phyloP scores from a whole-genome alignment of 2,113 vertebrate genomes.

The Vireo altiloquus region DNA sequence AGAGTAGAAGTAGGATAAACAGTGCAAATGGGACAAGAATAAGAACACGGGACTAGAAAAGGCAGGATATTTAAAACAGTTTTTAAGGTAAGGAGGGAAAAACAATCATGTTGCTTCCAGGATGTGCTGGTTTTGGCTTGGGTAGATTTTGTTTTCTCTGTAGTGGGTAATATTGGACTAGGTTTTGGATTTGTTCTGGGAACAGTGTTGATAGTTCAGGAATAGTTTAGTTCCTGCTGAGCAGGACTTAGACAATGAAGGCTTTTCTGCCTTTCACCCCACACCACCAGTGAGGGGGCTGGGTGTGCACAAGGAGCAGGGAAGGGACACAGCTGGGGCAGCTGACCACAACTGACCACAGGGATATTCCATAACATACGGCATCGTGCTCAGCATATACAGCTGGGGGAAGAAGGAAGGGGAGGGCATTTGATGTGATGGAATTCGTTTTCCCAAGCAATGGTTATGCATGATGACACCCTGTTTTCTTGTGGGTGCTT shows the following conservation, averaged over 20 bases:
- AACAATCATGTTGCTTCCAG: neutral
- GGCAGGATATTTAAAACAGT: neutral
- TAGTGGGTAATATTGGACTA: neutral
- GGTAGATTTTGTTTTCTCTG: neutral
- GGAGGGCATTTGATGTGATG: neutral
- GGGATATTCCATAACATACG: neutral
- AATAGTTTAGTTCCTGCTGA: neutral
- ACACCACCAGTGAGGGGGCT: accelerated
- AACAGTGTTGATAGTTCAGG: neutral
- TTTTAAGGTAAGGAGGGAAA: neutral
- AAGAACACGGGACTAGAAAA: neutral
- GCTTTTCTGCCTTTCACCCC: neutral
- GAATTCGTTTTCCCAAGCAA: neutral
- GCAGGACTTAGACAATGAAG: neutral
- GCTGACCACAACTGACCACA: no score
- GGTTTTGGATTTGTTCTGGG: neutral
- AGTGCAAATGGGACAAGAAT: neutral
- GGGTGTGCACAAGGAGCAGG: neutral
- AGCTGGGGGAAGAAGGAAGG: neutral
- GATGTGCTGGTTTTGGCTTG: neutral
- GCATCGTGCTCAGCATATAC: neutral
- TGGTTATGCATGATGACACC: neutral
- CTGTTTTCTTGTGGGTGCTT: neutral
- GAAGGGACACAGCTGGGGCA: accelerated
- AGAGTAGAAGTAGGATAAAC: neutral